Percentiles rank a stretch among this genome's conserved stretches.
phyloP scores from a whole-genome alignment of 2,113 vertebrate species.

The Sminthopsis crassicaudata region DNA sequence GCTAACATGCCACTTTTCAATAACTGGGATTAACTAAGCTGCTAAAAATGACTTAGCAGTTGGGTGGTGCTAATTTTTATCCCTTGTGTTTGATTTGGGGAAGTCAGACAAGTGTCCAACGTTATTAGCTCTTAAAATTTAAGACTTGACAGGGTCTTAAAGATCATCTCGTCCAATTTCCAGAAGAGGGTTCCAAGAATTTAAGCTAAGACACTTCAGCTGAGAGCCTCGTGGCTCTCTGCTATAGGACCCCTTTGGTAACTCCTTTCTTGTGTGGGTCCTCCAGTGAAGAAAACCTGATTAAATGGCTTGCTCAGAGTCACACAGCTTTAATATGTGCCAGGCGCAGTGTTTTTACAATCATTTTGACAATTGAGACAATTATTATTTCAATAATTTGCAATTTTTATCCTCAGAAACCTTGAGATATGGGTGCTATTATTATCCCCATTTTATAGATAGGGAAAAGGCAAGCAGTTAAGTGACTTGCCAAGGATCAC shows the following conservation, averaged over 20 bases:
- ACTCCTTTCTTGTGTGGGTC: neutral
- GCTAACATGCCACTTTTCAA: neutral
- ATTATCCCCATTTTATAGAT: neutral
- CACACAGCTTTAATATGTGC: neutral
- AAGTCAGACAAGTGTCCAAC: neutral
- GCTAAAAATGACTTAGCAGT: neutral
- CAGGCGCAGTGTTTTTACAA: neutral
- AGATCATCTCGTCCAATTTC: neutral
- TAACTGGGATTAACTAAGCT: neutral
- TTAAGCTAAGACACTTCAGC: neutral
- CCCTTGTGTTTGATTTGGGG: neutral
- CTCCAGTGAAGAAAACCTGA: neutral
- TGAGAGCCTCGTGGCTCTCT: neutral
- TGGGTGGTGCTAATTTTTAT: constrained; percentile 2
- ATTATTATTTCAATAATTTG: neutral
- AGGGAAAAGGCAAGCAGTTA: neutral
- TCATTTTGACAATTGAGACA: too few relatives aligned
- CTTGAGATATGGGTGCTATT: neutral
- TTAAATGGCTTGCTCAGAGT: neutral
- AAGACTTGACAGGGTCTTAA: neutral
- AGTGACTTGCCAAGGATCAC: neutral
- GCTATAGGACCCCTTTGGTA: neutral
- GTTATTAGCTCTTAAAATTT: neutral
- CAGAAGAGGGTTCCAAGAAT: neutral
- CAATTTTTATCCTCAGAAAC: neutral